Conservation (phyloP, 2,113 vertebrate species). For the Illadopsis cleaveri region DNA sequence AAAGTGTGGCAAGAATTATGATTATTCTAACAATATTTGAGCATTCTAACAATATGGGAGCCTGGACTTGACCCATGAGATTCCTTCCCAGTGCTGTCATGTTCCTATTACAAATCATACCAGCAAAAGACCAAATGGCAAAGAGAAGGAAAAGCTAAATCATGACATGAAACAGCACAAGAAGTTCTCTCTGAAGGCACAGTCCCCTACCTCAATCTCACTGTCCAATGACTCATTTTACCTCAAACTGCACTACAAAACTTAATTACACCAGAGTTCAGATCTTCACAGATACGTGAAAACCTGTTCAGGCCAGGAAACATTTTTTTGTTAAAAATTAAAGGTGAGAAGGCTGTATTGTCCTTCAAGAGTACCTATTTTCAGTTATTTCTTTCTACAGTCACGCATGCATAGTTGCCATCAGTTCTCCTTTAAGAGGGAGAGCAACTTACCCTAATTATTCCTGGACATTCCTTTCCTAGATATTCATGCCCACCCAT, state of each 20-base stretch:
- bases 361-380: not conserved
- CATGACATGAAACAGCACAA: not conserved
- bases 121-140: not conserved
- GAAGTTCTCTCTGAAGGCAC: not conserved
- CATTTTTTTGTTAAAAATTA: not conserved
- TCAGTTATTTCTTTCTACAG: not conserved
- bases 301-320: not conserved
- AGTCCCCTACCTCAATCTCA: not conserved
- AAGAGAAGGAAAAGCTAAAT: not conserved
- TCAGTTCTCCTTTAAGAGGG: not conserved
- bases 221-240: not conserved
- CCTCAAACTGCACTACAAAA: not conserved
- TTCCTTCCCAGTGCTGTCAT: not conserved
- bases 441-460: not conserved
- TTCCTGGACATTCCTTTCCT: not conserved
- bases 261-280: not conserved
- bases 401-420: not conserved
- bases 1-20: not conserved
- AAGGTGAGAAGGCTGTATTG: not conserved
- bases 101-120: not conserved
- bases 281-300: not conserved
- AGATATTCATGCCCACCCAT: rapidly evolving
- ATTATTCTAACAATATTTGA: not conserved
- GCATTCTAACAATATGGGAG: not conserved
- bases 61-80: not conserved